Base-by-base conservation (phyloP, 2,888 invertebrate species). In the Chloromyia formosa region DNA sequence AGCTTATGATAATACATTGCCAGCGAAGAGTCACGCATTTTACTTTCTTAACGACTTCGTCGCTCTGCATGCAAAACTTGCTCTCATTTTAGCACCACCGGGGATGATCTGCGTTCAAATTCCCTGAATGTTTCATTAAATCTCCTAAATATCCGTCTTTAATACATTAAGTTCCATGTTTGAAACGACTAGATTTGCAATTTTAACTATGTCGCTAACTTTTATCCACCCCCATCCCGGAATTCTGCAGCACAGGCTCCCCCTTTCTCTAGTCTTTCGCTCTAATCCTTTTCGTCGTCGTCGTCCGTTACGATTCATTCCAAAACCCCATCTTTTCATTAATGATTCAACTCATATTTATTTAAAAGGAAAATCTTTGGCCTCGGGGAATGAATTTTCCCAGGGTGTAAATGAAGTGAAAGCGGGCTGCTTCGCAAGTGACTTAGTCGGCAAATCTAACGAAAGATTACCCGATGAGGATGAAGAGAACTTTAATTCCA, bases 271-370 rank as follows among this genome's bases (percentile, higher is more conserved):
- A 35, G 27, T 35, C 27, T 4, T 35, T 35, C 27, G 27, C 27
- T 4, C 27, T 35, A 35, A 35, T 35, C 27, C 27, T 35, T 35
- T 35, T 42, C 20, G 35, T 35, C 16, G 27, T 42, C 42, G 16
- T 53, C 53, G 53, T 53, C 27, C 27, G 27, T 35, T 35, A 35
- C 27, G 27, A 35, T 35, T 35, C 27, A 2, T 7, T 35, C 27
- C 27, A 35, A 35, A 35, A 35, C 27, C 40, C 49, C 27, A 49
- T 22, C 45, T 35, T 66, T 66, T 49, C 66, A 66, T 66, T 66
- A 71, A 69, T 53, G 69, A 69, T 69, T 69, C 69, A 69, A 53
- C 45, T 69, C 69, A 69, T 69, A 66, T 69, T 69, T 69, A 69
- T 69, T 69, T 66, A 66, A 66, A 66, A 49, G 35, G 66, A 16